Percentiles rank a stretch among this genome's conserved stretches.
Evolutionary conservation across 2,888 invertebrate species (phyloP).

Genomic region (Parelbella ahira): DNA sequence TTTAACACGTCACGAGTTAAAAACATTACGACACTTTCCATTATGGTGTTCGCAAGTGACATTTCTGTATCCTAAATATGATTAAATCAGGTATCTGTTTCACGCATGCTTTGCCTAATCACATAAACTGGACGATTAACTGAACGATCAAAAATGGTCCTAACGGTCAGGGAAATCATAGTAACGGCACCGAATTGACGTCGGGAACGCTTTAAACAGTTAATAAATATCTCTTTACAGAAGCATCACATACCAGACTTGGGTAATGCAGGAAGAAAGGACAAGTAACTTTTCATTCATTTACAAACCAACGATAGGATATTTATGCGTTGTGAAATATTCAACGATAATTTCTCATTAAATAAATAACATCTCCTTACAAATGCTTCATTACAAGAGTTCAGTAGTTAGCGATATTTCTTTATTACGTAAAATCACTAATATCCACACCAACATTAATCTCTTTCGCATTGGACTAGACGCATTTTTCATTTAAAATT

Average conservation of each 20-base stretch:
- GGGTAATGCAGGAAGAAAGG: no score
- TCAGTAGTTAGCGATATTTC: no score
- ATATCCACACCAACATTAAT: conserved; percentile 67
- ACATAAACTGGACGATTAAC: conserved; percentile 73
- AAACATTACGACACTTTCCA: conserved; percentile 14
- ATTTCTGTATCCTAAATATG: conserved; percentile 26
- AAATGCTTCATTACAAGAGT: conserved; percentile 8
- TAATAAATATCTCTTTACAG: no score
- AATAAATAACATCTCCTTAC: conserved; percentile 44
- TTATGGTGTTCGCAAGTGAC: conserved; percentile 8
- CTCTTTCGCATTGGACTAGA: conserved; percentile 79
- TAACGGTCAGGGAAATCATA: conserved; percentile 45
- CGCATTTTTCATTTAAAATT: conserved; percentile 68
- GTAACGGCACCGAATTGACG: conserved; percentile 36
- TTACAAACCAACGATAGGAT: no score
- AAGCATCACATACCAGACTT: no score
- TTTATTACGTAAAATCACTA: conserved; percentile 58
- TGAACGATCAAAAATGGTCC: conserved; percentile 75
- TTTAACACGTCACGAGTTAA: conserved; percentile 10
- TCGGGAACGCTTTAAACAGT: no score
- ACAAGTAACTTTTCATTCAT: no score
- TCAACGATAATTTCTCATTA: no score
- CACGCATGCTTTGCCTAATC: conserved; percentile 74
- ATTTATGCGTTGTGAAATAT: no score
- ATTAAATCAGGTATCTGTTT: conserved; percentile 61